A percentile compares a stretch with the other conserved stretches of the same genome.
These are phyloP conservation scores for Vidua chalybeata DNA, from an alignment of 2,113 vertebrate genomes.

Conservation along the genomic window DNA sequence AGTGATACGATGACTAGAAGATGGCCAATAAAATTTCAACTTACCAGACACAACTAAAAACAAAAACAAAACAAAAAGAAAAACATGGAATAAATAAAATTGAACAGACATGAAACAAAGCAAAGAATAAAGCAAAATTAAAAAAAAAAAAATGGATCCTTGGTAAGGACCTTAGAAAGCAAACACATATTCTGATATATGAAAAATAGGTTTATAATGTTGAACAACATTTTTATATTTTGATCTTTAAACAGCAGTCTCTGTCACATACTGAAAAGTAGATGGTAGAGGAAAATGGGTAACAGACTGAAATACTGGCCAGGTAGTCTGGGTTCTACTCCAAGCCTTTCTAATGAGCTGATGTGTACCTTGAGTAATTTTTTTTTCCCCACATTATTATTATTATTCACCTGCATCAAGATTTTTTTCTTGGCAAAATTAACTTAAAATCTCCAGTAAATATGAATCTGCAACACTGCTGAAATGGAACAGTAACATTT, in stretches of 20 bases:
- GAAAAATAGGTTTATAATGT: background rate
- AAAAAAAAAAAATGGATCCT: slow-evolving; percentile 12
- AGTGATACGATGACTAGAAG: slow-evolving; percentile 90
- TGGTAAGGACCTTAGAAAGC: slow-evolving; percentile 35
- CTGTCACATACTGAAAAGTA: background rate
- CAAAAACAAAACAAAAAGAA: slow-evolving; percentile 83
- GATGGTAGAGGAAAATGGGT: background rate
- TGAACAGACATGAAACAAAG: slow-evolving; percentile 63
- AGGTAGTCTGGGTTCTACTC: background rate
- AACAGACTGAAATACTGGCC: background rate
- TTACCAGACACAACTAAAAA: slow-evolving; percentile 99
- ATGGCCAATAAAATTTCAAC: slow-evolving; percentile 98
- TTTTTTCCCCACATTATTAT: background rate
- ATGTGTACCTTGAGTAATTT: background rate
- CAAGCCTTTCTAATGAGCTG: background rate
- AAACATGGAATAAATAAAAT: slow-evolving; percentile 86
- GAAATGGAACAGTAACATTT: background rate
- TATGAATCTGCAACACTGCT: background rate
- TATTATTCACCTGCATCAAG: background rate
- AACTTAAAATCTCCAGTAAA: background rate
- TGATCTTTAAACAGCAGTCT: background rate
- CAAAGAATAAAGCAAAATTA: slow-evolving; percentile 65
- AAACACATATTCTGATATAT: slow-evolving; percentile 24
- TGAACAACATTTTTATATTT: background rate
- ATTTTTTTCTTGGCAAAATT: background rate